phyloP scores from a whole-genome alignment of 2,797 vertebrate species.

The Discoglossus pictus region DNA sequence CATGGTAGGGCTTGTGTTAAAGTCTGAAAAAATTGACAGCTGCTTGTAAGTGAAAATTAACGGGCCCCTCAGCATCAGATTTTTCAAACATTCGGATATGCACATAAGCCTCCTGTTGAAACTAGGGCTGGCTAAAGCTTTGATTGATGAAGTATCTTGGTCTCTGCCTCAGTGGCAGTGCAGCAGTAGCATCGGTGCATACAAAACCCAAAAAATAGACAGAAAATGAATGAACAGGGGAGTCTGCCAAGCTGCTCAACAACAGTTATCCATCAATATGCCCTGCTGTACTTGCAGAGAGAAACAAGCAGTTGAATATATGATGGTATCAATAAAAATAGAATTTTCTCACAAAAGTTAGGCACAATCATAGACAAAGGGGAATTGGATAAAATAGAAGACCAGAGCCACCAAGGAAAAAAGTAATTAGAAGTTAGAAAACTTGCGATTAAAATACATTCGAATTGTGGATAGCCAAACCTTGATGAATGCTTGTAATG shows the following conservation, averaged over 20 bases:
- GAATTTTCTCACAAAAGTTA: background rate
- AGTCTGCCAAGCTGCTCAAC: constrained; percentile 32
- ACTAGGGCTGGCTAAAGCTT: constrained; percentile 20
- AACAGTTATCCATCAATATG: constrained; percentile 44
- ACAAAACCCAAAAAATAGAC: constrained; percentile 37
- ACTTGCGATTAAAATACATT: too few relatives aligned
- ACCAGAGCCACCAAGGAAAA: too few relatives aligned
- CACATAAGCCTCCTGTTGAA: constrained; percentile 26
- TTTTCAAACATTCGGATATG: constrained; percentile 23
- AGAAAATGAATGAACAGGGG: constrained; percentile 36
- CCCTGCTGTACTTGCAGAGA: constrained; percentile 5
- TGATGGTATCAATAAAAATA: background rate
- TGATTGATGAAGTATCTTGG: constrained; percentile 44
- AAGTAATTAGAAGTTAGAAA: too few relatives aligned
- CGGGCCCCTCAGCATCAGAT: constrained; percentile 7
- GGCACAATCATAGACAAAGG: too few relatives aligned
- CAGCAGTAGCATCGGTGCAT: constrained; percentile 26
- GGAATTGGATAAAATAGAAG: too few relatives aligned
- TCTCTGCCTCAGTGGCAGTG: constrained; percentile 5
- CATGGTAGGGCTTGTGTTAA: background rate
- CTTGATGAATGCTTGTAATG: too few relatives aligned
- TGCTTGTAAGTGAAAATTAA: constrained; percentile 35
- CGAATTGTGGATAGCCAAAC: too few relatives aligned
- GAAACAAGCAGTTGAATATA: constrained; percentile 16
- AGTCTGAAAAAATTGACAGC: constrained; percentile 2